Base-by-base conservation (phyloP, 2,797 vertebrate genomes). In the Xyrichtys novacula region DNA sequence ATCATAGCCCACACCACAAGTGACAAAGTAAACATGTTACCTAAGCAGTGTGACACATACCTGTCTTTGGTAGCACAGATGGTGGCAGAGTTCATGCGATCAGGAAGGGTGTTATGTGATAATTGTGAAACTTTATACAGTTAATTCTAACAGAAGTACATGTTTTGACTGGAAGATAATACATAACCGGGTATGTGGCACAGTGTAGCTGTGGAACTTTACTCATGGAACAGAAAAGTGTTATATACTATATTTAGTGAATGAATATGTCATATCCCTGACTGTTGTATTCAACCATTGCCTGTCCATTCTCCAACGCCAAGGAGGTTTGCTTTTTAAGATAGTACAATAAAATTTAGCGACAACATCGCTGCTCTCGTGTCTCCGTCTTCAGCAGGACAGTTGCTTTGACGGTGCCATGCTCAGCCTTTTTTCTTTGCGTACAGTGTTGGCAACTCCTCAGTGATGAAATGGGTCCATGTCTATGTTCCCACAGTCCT, bases 11-110 rank as follows among this genome's bases (percentile, higher is more conserved):
- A 47, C 14, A 12, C 20, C 22, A 26, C 10, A 72, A 40, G 14
- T 48, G 36, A 68, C 20, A 53, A 76, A 31, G 42, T n/a, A 29
- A n/a, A 3, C 44, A 36, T 16, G 59, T 69, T 74, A 63, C 50
- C 7, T 52, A 55, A 61, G 17, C 52, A 23, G 20, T 25, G 6
- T 15, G 6, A 4, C 5, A 7, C 49, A 47, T 61, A 39, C 69
- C 6, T 56, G 66, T 40, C 60, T 54, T 20, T 39, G 38, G 1
- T 8, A 11, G 48, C 3, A 16, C 56, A 46, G 10, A 2, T 28
- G 42, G 39, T 9, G 4, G 22, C 62, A 5, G 1, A 48, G 7
- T n/a, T 55, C 22, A 68, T 6, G 32, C 3, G 31, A 40, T 48
- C 2, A 23, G 5, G 5, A 31, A 40, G 1, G 20, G 20, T 16